Base-by-base conservation (phyloP, 2,113 vertebrate genomes). In the Collichthys lucidus region DNA sequence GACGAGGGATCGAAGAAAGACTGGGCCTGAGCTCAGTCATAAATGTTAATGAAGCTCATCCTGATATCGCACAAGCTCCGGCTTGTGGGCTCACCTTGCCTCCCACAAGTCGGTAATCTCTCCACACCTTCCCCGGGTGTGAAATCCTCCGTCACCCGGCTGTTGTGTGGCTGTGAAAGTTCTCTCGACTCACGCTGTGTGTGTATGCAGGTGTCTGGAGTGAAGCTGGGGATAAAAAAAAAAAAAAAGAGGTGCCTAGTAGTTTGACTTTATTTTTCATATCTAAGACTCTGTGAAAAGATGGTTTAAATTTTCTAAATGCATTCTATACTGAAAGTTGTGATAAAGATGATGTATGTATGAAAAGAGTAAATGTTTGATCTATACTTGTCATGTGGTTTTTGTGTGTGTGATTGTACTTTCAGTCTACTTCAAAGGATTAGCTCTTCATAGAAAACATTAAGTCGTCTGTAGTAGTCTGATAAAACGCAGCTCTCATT, bases 201-300 rank as follows among this genome's bases (percentile, higher is more conserved):
- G n/a, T 29, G 69, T 85, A 82, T 35, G 40, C 80, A 55, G 57
- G 29, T 26, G 19, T 64, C 22, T 77, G 72, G 68, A 71, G 74
- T 84, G 74, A 83, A 74, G 67, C 49, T 42, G 55, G 55, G 50
- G 55, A 14, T 40, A 12, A n/a, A n/a, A n/a, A n/a, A n/a, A n/a
- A 35, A n/a, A 71, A 60, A 47, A 50, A 29, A 10, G 84, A 84
- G 65, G 75, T 90, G 89, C 87, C 91, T 93, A 29, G 70, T 80
- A 71, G 83, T 84, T 85, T 4, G 22, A 66, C 71, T 92, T 90
- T 89, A 55, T 89, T 84, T 75, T 86, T 86, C 69, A 74, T 92
- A 75, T 88, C 70, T 26, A 75, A 64, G 64, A 61, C 73, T 68
- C 22, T 5, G 50, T 10, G n/a, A 77, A 44, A 64, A 77, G 22